A percentile compares a stretch with the other conserved stretches of the same genome.
Evolutionary conservation across 53 echinoderm and acorn worm species (phyloP).

Genomic region (Temnopleurus reevesii): DNA sequence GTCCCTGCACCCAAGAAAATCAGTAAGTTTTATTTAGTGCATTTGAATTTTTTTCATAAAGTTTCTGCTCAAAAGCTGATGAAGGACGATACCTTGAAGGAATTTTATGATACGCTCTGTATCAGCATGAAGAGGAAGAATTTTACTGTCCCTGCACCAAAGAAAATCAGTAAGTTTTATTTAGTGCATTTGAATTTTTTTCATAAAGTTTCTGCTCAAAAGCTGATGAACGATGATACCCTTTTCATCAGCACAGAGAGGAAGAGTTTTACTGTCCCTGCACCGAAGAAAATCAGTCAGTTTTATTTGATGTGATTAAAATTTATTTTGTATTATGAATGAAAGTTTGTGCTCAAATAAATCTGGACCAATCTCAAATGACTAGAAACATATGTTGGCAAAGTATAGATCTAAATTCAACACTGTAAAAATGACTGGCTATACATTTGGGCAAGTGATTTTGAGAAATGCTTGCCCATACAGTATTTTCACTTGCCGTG

Average conservation of each 20-base stretch:
- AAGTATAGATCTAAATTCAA: no score
- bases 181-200: no score
- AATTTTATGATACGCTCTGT: conserved; percentile 93
- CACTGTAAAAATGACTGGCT: no score
- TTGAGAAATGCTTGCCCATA: no score
- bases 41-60: no score
- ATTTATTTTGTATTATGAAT: no score
- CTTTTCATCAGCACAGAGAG: conserved; percentile 92
- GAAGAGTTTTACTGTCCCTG: conserved; percentile 83
- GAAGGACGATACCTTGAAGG: conserved; percentile 92
- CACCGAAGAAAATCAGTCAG: conserved; percentile 97
- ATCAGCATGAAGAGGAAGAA: conserved; percentile 84
- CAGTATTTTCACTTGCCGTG: no score
- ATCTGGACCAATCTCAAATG: no score
- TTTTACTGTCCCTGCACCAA: conserved; percentile 87
- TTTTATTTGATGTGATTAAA: no score
- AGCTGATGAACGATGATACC: conserved; percentile 89
- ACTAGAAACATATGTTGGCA: no score
- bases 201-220: conserved; percentile 80
- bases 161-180: conserved; percentile 88
- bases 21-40: conserved; percentile 76
- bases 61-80: conserved; percentile 80
- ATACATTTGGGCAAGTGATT: no score
- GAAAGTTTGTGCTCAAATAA: conserved; percentile 79
- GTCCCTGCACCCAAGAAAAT: conserved; percentile 95